Base-by-base conservation (phyloP, 37 sponge, comb jelly and placozoan species). In the Beroe forskalii region DNA sequence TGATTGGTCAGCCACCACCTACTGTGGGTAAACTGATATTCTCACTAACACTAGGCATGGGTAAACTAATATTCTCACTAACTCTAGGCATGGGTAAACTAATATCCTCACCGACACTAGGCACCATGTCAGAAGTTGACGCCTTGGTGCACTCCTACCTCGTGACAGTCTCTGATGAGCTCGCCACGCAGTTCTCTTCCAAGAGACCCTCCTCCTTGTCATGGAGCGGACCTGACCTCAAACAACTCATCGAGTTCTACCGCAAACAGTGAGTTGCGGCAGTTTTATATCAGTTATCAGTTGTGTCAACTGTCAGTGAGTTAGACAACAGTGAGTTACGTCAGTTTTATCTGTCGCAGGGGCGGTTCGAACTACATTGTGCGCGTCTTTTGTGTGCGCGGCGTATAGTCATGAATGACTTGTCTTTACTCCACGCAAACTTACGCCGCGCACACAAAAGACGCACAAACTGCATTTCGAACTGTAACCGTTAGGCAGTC, bases 141-240 rank as follows among this genome's bases (percentile, higher is more conserved):
- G 40, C 38, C n/a, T 1, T 80, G 1, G 86, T 80, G 4, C 86
- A 44, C 86, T 0, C 12, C 9, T 80, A 80, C 86, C 48, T 80
- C 14, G 22, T 23, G 0, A 25, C 86, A 12, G 86, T 80, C 28
- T 44, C 55, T 28, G 86, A 80, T 20, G 42, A 80, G 86, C 86
- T 80, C 40, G 86, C 86, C 30, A 80, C 40, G 42, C 86, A 80
- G 86, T 80, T 80, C 48, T 4, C 55, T 1, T 42, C 40, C 48
- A 80, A 80, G 86, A 41, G 86, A 25, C 86, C 86, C 55, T 14
- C 9, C 27, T 30, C 55, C 2, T n/a, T 37, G 8, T 48, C 86
- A 20, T 80, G 86, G 86, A 38, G 48, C 6, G 86, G 86, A 3
- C 86, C 86, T 23, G n/a, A 32, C 17, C 24, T 80, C 12, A 48